Base-by-base conservation (phyloP, 2,888 invertebrate species). In the Erebia aethiops region DNA sequence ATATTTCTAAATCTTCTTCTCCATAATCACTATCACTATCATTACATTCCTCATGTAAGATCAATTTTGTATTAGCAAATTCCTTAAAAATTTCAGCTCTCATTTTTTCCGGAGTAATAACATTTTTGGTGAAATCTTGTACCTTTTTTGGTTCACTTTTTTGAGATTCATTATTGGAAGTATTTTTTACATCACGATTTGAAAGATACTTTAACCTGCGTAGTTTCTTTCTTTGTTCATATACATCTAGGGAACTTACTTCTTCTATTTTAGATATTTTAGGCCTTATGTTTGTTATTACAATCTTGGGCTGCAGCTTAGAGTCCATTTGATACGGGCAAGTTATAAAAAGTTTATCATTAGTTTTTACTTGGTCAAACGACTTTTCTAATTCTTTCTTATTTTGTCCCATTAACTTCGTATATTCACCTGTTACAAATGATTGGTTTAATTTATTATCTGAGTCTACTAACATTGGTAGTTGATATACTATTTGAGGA, bases 21-120 rank as follows among this genome's bases (percentile, higher is more conserved):
- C 92, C 95, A 56, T 94, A 94, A 78, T 93, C 93, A 71, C 87
- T 87, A 3, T 90, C 92, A 72, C 91, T 94, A 5, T 92, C 94
- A 67, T 89, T 88, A 51, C 82, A 87, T 46, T 84, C 88, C 1
- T 92, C 91, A 64, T 88, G 86, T 70, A 88, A 83, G 18, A 70
- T 79, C 1, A 81, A 74, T 82, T 85, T 88, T 2, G 82, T 82
- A 18, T 81, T 84, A 1, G 83, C 76, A 77, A 91, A 88, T 77
- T 92, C 92, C 79, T 89, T 90, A 56, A 82, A 88, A 67, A 92
- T 87, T 77, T 93, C 93, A 2, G 79, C 83, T 73, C 84, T 85
- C 78, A 93, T 89, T 76, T 88, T 90, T 51, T 87, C 87, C 1
- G 92, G 87, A 1, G 91, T 92, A 70, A 92, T 87, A n/a, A 91